phyloP scores from a whole-genome alignment of 2,888 invertebrate genomes.

The Ornithoptera alexandrae region DNA sequence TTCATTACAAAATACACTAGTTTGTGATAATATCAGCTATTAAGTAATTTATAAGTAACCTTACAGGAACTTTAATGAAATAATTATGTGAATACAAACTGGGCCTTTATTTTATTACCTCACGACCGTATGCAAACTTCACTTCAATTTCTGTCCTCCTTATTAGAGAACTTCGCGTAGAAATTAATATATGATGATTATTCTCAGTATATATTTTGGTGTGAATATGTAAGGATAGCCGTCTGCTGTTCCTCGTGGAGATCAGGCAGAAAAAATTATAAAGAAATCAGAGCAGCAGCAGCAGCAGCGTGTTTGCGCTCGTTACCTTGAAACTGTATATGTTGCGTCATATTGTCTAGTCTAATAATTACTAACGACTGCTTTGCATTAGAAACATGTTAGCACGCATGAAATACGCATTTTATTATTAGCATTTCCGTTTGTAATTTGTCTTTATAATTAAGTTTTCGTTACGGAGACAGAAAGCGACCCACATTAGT shows the following conservation, averaged over 20 bases:
- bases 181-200: neutral
- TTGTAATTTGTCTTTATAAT: no score
- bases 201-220: neutral
- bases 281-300: neutral
- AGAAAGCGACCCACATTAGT: neutral
- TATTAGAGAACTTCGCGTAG: neutral
- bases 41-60: constrained; percentile 14
- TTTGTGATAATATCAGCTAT: constrained; percentile 7
- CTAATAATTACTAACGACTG: neutral
- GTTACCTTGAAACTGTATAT: neutral
- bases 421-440: neutral
- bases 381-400: neutral
- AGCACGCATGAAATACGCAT: neutral
- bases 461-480: no score
- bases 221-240: neutral
- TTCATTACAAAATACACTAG: neutral
- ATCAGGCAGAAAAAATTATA: neutral
- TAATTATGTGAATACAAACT: constrained; percentile 17
- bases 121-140: constrained; percentile 7
- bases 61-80: constrained; percentile 14
- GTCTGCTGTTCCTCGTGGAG: neutral
- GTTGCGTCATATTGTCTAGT: neutral
- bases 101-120: constrained; percentile 13
- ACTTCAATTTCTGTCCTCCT: neutral
- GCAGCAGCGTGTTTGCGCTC: neutral